phyloP scores from a whole-genome alignment of 2,888 invertebrate genomes.

The Spilarctia lutea region DNA sequence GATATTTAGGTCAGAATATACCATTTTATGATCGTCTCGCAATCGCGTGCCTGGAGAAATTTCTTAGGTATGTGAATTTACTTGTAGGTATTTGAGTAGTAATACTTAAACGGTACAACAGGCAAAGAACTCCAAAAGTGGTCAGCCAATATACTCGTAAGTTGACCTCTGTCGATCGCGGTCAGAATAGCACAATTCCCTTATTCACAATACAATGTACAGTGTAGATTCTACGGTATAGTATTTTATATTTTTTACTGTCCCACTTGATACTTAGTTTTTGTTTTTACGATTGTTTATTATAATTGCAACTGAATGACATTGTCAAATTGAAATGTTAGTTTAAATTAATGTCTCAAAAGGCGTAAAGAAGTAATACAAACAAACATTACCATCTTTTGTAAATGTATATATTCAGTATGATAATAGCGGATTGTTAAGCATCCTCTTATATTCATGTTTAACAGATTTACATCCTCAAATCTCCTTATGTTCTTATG shows the following conservation, averaged over 20 bases:
- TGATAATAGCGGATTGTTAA: slow-evolving; percentile 25
- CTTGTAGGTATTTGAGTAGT: slow-evolving; percentile 11
- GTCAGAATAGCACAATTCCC: neutral
- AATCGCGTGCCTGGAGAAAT: slow-evolving; percentile 22
- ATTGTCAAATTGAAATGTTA: neutral
- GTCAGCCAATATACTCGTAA: neutral
- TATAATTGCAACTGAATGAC: neutral
- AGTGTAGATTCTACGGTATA: neutral
- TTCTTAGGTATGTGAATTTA: slow-evolving; percentile 7
- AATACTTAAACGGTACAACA: neutral
- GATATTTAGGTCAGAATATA: slow-evolving; percentile 37
- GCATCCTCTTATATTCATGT: slow-evolving; percentile 34
- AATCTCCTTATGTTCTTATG: slow-evolving; percentile 26
- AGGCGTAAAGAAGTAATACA: neutral
- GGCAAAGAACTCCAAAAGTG: neutral
- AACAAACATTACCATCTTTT: slow-evolving; percentile 28
- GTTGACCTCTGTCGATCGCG: neutral
- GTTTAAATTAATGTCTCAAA: neutral
- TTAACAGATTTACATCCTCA: slow-evolving; percentile 33
- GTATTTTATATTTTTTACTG: neutral
- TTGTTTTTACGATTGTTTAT: neutral
- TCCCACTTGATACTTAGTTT: neutral
- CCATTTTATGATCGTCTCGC: slow-evolving; percentile 18
- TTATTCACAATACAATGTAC: neutral
- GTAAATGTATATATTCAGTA: slow-evolving; percentile 43